These are phyloP conservation scores for Lepus timidus DNA, from an alignment of 2,113 vertebrate species.

Conservation along the genomic window DNA sequence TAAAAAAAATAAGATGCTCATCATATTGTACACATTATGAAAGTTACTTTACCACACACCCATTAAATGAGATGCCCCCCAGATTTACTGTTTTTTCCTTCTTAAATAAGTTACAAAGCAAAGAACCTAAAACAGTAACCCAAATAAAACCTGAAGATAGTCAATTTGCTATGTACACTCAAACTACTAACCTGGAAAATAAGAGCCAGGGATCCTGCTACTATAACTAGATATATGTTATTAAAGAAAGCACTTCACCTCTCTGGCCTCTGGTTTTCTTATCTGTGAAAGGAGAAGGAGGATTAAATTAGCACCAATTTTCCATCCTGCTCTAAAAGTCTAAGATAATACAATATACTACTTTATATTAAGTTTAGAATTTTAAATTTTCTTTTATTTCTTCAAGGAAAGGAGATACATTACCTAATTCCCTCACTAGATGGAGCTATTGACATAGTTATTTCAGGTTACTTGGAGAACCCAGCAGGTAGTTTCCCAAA, in stretches of 20 bases:
- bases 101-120: constrained; percentile 25
- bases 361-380: constrained; percentile 38
- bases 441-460: constrained; percentile 85
- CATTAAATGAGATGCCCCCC: constrained; percentile 30
- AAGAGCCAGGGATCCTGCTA: not conserved
- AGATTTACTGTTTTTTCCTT: not conserved
- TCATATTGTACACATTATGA: not conserved
- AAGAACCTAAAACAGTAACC: constrained; percentile 27
- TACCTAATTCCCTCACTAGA: constrained; percentile 84
- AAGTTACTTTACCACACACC: constrained; percentile 21
- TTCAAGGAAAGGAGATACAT: not conserved
- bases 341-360: not conserved
- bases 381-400: constrained; percentile 10
- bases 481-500: not conserved
- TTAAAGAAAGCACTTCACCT: not conserved
- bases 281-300: not conserved
- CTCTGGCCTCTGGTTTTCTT: not conserved
- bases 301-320: constrained; percentile 1
- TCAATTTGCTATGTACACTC: not conserved
- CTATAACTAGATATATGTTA: constrained; percentile 19
- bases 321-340: not conserved
- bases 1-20: not conserved
- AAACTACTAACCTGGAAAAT: constrained; percentile 36
- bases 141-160: constrained; percentile 18
- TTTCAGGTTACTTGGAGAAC: not conserved